Evolutionary conservation across 2,797 vertebrate species (phyloP).

Genomic region (Phataginus tetradactyla): DNA sequence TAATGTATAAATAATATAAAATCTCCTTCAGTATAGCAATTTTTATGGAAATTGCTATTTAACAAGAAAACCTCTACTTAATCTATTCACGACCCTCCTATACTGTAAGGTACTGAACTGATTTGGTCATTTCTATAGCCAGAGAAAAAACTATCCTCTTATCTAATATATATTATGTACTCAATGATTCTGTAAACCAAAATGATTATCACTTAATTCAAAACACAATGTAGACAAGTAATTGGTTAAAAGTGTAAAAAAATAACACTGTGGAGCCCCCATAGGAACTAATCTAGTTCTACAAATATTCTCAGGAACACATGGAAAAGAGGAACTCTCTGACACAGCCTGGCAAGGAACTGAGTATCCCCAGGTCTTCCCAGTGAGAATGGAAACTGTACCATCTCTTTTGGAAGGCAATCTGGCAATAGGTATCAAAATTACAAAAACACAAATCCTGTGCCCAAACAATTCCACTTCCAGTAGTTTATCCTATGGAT

Average conservation of each 20-base stretch:
- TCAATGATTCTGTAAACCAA: background rate
- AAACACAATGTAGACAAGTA: background rate
- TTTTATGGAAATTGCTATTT: background rate
- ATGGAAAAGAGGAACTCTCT: background rate
- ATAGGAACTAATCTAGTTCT: background rate
- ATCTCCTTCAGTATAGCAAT: background rate
- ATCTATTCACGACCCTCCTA: background rate
- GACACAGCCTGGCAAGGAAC: background rate
- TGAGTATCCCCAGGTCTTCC: background rate
- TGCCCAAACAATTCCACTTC: conserved; percentile 45
- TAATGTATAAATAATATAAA: background rate
- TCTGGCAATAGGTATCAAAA: conserved; percentile 6
- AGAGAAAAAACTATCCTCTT: background rate
- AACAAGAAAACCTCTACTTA: conserved; percentile 8
- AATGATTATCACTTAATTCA: background rate
- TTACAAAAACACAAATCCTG: conserved; percentile 45
- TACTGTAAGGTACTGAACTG: background rate
- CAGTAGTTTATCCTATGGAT: conserved; percentile 13
- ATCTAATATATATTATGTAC: background rate
- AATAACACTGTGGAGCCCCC: background rate
- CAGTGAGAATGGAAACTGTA: conserved; percentile 32
- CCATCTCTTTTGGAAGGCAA: conserved; percentile 47
- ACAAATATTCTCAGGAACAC: conserved; percentile 8
- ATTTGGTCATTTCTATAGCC: background rate
- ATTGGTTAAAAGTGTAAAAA: background rate